Percentiles rank a stretch among this genome's conserved stretches.
phyloP scores from a whole-genome alignment of 2,797 vertebrate species.

The Pseudomugil gertrudae region DNA sequence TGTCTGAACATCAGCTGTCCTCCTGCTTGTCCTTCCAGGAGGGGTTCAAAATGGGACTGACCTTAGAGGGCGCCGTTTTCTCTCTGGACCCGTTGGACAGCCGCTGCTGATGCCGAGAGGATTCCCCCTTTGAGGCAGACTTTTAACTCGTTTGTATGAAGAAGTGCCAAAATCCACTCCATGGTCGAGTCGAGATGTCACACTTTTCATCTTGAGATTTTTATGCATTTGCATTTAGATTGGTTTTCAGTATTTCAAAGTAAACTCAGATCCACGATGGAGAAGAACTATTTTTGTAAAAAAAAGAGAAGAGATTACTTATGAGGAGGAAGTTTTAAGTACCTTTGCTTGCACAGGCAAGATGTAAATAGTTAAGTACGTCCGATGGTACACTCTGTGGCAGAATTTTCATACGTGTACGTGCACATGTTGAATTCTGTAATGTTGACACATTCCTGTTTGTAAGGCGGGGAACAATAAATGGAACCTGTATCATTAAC shows the following conservation, averaged over 20 bases:
- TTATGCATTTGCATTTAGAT: conserved; percentile 81
- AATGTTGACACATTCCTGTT: conserved; percentile 73
- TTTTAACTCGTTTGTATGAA: conserved; percentile 78
- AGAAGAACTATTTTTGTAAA: conserved; percentile 86
- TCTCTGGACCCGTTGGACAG: conserved; percentile 94
- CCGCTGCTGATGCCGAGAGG: conserved; percentile 90
- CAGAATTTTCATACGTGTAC: conserved; percentile 67
- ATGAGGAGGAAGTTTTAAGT: conserved; percentile 64
- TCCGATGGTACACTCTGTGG: conserved; percentile 70
- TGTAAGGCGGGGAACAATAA: conserved; percentile 58
- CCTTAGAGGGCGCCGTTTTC: conserved; percentile 98
- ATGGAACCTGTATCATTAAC: conserved; percentile 59
- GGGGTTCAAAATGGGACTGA: conserved; percentile 99
- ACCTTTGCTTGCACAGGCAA: conserved; percentile 71
- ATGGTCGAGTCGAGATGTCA: conserved; percentile 73
- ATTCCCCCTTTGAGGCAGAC: conserved; percentile 59
- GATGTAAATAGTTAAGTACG: conserved; percentile 76
- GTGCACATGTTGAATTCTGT: conserved; percentile 59
- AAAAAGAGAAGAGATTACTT: conserved; percentile 30
- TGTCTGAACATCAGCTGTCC: conserved; percentile 10
- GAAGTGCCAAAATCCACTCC: conserved; percentile 78
- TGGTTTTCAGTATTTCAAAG: conserved; percentile 71
- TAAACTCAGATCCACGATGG: conserved; percentile 70
- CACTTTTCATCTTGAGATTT: conserved; percentile 76
- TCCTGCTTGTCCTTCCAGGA: conserved; percentile 86